Conservation (phyloP, 2,113 vertebrate genomes). For the Nycticebus coucang region DNA sequence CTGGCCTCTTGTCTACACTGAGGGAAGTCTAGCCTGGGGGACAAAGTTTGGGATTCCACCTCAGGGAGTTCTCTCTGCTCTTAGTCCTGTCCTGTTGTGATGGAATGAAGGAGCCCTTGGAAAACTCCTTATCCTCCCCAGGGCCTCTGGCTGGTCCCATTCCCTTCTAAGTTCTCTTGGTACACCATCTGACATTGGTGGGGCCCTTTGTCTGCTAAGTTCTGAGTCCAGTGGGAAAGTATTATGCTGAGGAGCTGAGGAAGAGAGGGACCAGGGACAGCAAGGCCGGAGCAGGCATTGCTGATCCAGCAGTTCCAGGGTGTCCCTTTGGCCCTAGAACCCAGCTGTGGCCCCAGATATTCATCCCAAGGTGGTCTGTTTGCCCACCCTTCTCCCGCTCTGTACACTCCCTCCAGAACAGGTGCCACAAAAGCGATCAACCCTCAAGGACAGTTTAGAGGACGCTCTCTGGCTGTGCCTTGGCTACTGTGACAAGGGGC, state of each 20-base stretch:
- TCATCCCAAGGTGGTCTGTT: background rate
- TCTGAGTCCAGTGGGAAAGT: background rate
- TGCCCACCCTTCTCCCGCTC: background rate
- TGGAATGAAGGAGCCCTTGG: background rate
- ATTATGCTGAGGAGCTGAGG: background rate
- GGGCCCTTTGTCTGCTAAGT: background rate
- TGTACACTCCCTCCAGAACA: background rate
- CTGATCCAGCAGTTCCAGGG: rapidly evolving
- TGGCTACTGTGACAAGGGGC: background rate
- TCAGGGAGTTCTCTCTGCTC: background rate
- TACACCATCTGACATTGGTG: too few relatives aligned
- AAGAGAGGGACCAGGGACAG: background rate
- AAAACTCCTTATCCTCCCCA: background rate
- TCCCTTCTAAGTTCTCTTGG: background rate
- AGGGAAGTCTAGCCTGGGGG: too few relatives aligned
- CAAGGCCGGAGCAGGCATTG: background rate
- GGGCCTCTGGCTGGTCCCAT: background rate
- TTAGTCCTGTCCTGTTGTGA: background rate
- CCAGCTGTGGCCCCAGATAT: background rate
- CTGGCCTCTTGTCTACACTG: rapidly evolving
- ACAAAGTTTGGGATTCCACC: background rate
- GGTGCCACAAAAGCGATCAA: background rate
- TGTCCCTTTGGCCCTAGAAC: background rate
- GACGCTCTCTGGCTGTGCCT: conserved; percentile 14
- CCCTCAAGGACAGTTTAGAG: conserved; percentile 74